These are phyloP conservation scores for Ormyrus labotus DNA, from an alignment of 2,888 invertebrate genomes.

Conservation along the genomic window DNA sequence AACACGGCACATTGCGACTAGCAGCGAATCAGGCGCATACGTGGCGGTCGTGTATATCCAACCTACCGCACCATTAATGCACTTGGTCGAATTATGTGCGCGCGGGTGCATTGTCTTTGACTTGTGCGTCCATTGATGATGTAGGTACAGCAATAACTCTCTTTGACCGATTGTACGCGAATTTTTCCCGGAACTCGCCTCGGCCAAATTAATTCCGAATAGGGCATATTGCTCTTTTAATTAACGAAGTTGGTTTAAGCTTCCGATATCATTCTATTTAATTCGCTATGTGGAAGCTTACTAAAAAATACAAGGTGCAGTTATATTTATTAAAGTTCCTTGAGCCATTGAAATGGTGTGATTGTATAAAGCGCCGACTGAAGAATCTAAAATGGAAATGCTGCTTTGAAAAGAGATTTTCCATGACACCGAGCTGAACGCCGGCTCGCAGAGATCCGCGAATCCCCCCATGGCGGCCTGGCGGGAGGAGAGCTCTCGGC, in stretches of 20 bases:
- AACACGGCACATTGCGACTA: not conserved
- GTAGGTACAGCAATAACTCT: not conserved
- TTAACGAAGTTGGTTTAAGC: too few species aligned
- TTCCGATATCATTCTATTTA: too few species aligned
- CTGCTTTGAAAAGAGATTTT: conserved; percentile 41
- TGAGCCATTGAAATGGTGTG: too few species aligned
- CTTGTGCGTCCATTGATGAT: not conserved
- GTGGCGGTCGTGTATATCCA: not conserved
- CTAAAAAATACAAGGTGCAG: too few species aligned
- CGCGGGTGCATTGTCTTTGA: conserved; percentile 32
- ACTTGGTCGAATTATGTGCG: conserved; percentile 33
- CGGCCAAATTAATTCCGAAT: too few species aligned
- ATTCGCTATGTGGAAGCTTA: too few species aligned
- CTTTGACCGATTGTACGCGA: too few species aligned
- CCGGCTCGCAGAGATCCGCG: conserved; percentile 16
- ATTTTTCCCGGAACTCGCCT: too few species aligned
- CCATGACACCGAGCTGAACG: not conserved
- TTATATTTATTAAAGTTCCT: too few species aligned
- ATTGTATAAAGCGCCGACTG: not conserved
- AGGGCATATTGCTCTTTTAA: too few species aligned
- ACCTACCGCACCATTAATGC: conserved; percentile 7
- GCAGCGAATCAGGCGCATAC: too few species aligned
- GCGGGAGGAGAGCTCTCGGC: too few species aligned
- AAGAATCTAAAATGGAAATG: not conserved
- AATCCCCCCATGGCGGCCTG: conserved; percentile 16